phyloP scores from a whole-genome alignment of 2,888 invertebrate species.

The Archips xylosteana region DNA sequence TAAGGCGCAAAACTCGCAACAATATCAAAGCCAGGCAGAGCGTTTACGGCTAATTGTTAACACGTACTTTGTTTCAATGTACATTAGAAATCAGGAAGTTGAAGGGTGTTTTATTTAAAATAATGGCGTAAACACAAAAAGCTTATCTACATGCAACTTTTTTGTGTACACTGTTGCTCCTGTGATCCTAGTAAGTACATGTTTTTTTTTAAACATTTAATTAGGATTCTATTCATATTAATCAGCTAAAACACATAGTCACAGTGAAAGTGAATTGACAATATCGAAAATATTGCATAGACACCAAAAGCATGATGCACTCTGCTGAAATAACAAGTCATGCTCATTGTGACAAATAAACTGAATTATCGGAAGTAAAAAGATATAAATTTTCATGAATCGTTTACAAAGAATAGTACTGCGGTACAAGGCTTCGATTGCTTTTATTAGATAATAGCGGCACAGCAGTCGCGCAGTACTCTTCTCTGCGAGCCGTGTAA shows the following conservation, averaged over 20 bases:
- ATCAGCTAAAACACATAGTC: slow-evolving; percentile 33
- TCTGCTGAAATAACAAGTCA: slow-evolving; percentile 75
- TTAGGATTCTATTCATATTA: slow-evolving; percentile 11
- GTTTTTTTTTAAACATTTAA: neutral
- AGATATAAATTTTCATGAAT: slow-evolving; percentile 56
- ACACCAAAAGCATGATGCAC: slow-evolving; percentile 85
- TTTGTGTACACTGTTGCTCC: slow-evolving; percentile 45
- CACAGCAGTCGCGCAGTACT: slow-evolving; percentile 59
- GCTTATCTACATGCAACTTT: slow-evolving; percentile 81
- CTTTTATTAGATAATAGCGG: neutral
- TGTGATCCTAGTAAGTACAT: slow-evolving; percentile 13
- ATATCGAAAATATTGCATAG: slow-evolving; percentile 67
- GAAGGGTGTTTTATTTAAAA: slow-evolving; percentile 19
- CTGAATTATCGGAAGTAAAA: slow-evolving; percentile 56
- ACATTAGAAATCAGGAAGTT: slow-evolving; percentile 16
- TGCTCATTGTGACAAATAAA: slow-evolving; percentile 72
- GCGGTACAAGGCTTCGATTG: slow-evolving; percentile 38
- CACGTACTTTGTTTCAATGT: slow-evolving; percentile 29
- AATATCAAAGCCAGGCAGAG: slow-evolving; percentile 70
- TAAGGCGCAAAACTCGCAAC: slow-evolving; percentile 63
- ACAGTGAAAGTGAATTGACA: slow-evolving; percentile 51
- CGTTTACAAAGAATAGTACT: slow-evolving; percentile 73
- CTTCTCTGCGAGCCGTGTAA: slow-evolving; percentile 63
- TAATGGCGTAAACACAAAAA: slow-evolving; percentile 78
- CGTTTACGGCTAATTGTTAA: slow-evolving; percentile 47